Evolutionary conservation across 2,797 vertebrate genomes (phyloP).

Genomic region (Sebastes matsubarae): DNA sequence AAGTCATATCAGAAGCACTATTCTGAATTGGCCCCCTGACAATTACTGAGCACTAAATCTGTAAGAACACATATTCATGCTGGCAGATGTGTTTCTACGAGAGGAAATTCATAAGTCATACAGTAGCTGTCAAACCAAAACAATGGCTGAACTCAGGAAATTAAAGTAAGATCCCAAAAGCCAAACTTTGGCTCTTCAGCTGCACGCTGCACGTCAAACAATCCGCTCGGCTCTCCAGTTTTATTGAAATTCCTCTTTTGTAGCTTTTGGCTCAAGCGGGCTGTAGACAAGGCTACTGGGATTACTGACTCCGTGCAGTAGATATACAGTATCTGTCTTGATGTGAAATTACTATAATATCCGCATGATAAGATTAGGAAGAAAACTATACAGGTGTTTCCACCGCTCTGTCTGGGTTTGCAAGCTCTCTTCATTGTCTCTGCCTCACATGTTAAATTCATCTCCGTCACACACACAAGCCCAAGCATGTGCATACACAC

Average conservation of each 20-base stretch:
- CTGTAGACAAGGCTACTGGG: not conserved
- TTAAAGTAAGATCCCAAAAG: constrained; percentile 2
- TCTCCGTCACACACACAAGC: not conserved
- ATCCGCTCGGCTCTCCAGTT: not conserved
- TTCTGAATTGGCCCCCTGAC: too few relatives aligned
- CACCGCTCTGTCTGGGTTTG: not conserved
- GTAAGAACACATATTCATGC: not conserved
- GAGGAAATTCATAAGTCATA: not conserved
- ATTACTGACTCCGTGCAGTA: not conserved
- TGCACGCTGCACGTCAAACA: not conserved
- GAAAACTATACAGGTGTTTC: not conserved
- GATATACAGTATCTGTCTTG: not conserved
- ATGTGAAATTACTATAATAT: not conserved
- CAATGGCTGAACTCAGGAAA: not conserved
- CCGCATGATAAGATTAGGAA: not conserved
- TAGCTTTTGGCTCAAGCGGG: not conserved
- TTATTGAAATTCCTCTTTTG: not conserved
- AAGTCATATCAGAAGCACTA: too few relatives aligned
- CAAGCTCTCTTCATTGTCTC: not conserved
- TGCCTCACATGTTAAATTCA: constrained; percentile 11
- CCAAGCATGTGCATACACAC: not conserved
- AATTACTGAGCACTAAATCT: not conserved
- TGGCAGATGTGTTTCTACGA: not conserved
- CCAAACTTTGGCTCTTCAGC: not conserved
- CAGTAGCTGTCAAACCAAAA: constrained; percentile 3